Base-by-base conservation (phyloP, 2,888 invertebrate species). In the Leptinotarsa juncta region DNA sequence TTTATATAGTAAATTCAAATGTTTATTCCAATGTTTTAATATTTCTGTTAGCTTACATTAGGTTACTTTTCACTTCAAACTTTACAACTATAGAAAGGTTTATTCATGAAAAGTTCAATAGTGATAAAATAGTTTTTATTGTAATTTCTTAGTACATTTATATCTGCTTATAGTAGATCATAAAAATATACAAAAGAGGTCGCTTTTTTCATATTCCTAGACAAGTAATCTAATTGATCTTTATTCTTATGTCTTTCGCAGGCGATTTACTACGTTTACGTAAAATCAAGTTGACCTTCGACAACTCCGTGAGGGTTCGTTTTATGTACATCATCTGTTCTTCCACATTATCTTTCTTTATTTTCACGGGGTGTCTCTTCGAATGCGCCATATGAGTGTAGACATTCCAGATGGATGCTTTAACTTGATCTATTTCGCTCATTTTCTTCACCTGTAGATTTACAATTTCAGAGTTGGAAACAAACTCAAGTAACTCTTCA, bases 371-470 rank as follows among this genome's bases (percentile, higher is more conserved):
- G 53, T 85, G 83, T 49, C 83, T 84, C 78, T 91, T 92, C 76
- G 91, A 90, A 78, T 88, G 89, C 85, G 92, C 91, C 79, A 93
- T 91, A 86, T 92, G 91, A 68, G 89, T 88, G 86, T 92, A 93
- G 16, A 93, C 87, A 76, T 91, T 90, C 91, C 92, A 91, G 65
- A 91, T 90, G 49, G 91, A 90, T 0, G 89, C 85, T 51, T 89
- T 88, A 14, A 92, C 91, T 83, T 91, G 90, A 89, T n/a, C 91
- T 23, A 82, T 81, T 69, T 82, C 82, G 42, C 76, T 75, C 78
- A 82, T 67, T 55, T 80, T 78, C 57, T 76, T 73, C 5, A 81
- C 78, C 80, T 80, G 55, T 57, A 74, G 70, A 57, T 12, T 7
- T 16, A 15, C 23, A 57, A 26, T 53, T 26, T 42, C 42, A 42